Evolutionary conservation across 2,888 invertebrate genomes (phyloP), one percentile per base, ranked within the genome.

Genomic region (Cerastoderma edule): DNA sequence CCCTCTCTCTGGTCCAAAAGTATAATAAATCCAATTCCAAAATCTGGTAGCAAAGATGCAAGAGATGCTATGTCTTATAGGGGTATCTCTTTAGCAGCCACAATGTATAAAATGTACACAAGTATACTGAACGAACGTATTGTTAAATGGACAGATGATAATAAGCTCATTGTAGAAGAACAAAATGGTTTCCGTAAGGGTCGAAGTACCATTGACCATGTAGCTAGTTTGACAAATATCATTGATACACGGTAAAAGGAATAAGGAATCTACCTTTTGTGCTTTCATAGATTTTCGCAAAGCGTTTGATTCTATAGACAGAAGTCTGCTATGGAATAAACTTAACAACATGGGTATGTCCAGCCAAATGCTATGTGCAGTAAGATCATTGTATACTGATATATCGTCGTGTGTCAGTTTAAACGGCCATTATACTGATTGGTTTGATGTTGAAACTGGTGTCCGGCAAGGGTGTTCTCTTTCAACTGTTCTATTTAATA

Each of bases 281-380:
- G 75, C 75, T 6, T 75, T 75, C 50, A 60, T 75, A 16, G 75
- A 69, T 39, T 70, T 69, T 35, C 67, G 67, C 33, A 69, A 70
- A 24, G 57, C 65, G n/a, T 75, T 53, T 32, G 75, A 75, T 30
- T 4, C 54, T 10, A 32, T 75, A 16, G 46, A 75, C 35, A 63
- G 75, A 53, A 8, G 2, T 28, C 10, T 66, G 22, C 35, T 71
- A 4, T 60, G 44, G 63, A 28, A 53, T n/a, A 67, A 56, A 22
- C 53, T 72, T 13, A 50, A 53, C 8, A 28, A 27, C 22, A n/a
- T 64, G 4, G 71, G 75, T 1, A 16, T 75, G 6, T 39, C 54
- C 13, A 53, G 67, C 1, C 50, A 67, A 32, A 24, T 75, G 44
- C 24, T 67, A 16, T 24, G 22, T 28, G 71, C 75, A 19, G 30